Percentiles rank a stretch among this genome's conserved stretches.
Conservation (phyloP, 2,797 vertebrate species). For the Hafferia zeledoni region DNA sequence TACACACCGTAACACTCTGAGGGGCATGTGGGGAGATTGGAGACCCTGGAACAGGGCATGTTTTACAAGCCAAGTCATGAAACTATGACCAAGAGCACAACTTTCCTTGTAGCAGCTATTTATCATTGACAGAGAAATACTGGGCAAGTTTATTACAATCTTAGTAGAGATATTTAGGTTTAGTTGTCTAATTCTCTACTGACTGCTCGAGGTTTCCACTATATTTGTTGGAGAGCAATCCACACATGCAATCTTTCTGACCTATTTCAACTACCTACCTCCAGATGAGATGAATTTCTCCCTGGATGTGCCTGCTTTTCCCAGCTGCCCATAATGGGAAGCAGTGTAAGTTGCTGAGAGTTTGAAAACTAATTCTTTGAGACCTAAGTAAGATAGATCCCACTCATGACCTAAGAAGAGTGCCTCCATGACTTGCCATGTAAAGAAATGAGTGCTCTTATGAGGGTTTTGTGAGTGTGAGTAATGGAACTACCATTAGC, state of each 20-base stretch:
- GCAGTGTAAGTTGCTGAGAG: neutral
- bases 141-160: neutral
- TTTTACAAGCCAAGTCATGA: conserved; percentile 37
- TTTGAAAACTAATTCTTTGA: neutral
- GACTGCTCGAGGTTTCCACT: neutral
- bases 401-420: neutral
- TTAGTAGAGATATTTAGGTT: neutral
- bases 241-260: neutral
- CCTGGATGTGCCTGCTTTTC: neutral
- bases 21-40: conserved; percentile 16
- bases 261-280: conserved; percentile 29
- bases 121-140: neutral
- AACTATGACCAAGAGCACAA: neutral
- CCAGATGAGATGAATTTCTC: neutral
- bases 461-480: neutral
- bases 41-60: neutral
- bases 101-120: neutral
- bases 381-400: neutral
- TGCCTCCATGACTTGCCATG: neutral
- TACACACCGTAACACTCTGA: conserved; percentile 25
- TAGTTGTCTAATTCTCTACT: conserved; percentile 1
- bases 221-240: neutral
- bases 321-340: neutral
- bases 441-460: neutral
- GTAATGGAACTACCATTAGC: neutral